Base-by-base conservation (phyloP, 1,140 invertebrate species). In the Bombus difficillimus region DNA sequence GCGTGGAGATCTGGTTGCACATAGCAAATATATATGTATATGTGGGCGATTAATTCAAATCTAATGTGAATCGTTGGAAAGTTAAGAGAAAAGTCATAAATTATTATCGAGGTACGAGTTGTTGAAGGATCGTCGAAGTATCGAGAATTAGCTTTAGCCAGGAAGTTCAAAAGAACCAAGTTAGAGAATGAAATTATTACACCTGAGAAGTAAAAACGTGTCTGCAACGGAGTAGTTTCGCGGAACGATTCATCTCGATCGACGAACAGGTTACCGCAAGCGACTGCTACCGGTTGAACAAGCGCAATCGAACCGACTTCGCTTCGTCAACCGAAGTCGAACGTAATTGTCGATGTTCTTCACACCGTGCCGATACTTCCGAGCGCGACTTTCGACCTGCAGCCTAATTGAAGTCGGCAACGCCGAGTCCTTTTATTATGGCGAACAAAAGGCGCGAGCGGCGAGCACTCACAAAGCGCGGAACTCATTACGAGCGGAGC, bases 341-440 rank as follows among this genome's bases (percentile, higher is more conserved):
- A 72, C 32, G 72, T 66, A 62, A 68, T 57, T 53, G 59, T 62
- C 43, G 43, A 57, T 78, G 62, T 39, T 69, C 82, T 25, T 64
- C 47, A 68, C 83, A 41, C 62, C 84, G 37, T 32, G 47, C 34
- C 73, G 69, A 88, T 88, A 81, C 86, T 83, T 79, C 68, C 66
- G n/a, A 53, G 39, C 47, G 64, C 47, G 81, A 83, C 77, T 81
- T 68, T 89, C 47, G 77, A 78, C 43, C n/a, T 41, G 53, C 37
- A 41, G 78, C 74, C 81, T 90, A 90, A 90, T 89, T 87, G 88
- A 87, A 87, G 62, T 78, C 71, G 85, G 75, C 77, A 81, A 59
- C n/a, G 53, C 39, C 64, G 64, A 57, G 66, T 76, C 62, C 81
- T 90, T 90, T 89, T 89, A 90, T 89, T 86, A 87, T 53, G 62